These are phyloP conservation scores for Coremacera marginata DNA, from an alignment of 2,888 invertebrate genomes.

Conservation along the genomic window DNA sequence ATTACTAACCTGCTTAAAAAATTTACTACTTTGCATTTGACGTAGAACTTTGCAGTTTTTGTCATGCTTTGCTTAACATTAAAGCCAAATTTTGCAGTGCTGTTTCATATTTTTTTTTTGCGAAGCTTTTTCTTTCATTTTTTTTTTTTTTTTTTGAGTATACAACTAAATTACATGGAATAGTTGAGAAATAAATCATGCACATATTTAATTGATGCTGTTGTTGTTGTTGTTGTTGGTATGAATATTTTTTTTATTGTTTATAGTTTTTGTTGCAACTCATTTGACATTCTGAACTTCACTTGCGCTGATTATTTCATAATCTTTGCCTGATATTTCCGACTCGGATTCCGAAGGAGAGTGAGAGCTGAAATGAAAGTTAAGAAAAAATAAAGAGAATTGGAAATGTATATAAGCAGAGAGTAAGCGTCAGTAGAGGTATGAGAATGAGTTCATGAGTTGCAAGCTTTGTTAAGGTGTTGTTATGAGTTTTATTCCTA, in stretches of 20 bases:
- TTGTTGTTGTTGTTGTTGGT: conserved; percentile 21
- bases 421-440: neutral
- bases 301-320: conserved; percentile 85
- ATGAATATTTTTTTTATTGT: conserved; percentile 32
- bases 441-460: neutral
- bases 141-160: neutral
- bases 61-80: neutral
- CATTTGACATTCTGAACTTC: conserved; percentile 72
- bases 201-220: neutral
- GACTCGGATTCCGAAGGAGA: conserved; percentile 83
- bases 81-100: neutral
- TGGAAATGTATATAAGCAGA: too few species aligned
- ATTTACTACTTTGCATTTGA: neutral
- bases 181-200: conserved; percentile 21
- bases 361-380: conserved; percentile 56
- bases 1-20: neutral
- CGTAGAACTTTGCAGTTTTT: neutral
- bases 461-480: neutral
- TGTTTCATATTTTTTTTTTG: conserved; percentile 16
- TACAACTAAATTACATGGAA: conserved; percentile 44
- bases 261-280: conserved; percentile 33
- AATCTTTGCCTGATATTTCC: conserved; percentile 86
- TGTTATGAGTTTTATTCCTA: too few species aligned
- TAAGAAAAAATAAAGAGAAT: neutral
- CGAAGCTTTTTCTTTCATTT: conserved; percentile 3